Conservation (phyloP, 1,140 invertebrate genomes). For the Procambarus clarkii region DNA sequence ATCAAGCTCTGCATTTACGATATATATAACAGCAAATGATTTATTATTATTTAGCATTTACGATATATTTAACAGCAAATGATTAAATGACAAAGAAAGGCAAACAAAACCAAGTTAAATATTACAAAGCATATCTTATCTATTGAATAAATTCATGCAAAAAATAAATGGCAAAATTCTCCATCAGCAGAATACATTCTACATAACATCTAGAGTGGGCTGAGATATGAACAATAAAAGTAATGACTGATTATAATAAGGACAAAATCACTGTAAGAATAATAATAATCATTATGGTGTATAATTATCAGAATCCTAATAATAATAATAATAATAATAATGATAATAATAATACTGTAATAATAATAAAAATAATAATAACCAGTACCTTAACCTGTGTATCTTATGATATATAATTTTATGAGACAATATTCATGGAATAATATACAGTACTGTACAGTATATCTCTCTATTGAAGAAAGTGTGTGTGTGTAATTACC, state of each 20-base stretch:
- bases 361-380: no score
- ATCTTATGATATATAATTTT: no score
- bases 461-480: no score
- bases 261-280: no score
- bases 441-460: no score
- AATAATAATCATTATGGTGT: conserved; percentile 6
- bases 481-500: no score
- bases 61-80: background rate
- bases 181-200: conserved; percentile 37
- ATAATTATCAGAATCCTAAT: no score
- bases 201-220: conserved; percentile 39
- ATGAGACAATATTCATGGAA: no score
- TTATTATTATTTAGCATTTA: no score
- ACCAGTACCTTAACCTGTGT: no score
- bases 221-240: conserved; percentile 27
- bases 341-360: background rate
- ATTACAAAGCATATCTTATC: conserved; percentile 13
- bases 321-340: conserved; percentile 1
- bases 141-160: conserved; percentile 40
- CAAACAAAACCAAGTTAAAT: background rate
- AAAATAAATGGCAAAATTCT: conserved; percentile 37
- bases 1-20: background rate
- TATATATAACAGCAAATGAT: background rate
- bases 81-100: conserved; percentile 5
- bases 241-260: conserved; percentile 9